These are phyloP conservation scores for Agrochola lota DNA, from an alignment of 2,888 invertebrate genomes.

Conservation along the genomic window DNA sequence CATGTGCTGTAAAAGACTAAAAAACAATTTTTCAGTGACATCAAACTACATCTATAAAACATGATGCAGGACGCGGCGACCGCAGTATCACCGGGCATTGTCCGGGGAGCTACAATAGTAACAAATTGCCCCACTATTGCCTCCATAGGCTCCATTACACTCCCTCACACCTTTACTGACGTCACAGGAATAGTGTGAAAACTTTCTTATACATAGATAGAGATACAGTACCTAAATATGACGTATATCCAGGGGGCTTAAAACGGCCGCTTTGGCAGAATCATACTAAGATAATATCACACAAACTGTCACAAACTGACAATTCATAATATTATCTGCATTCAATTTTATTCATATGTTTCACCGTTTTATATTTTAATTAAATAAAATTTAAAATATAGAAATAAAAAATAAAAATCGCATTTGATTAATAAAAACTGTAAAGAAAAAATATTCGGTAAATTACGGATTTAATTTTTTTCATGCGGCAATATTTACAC, in stretches of 20 bases:
- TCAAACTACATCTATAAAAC: not conserved
- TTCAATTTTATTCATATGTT: too few species aligned
- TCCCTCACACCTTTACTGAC: not conserved
- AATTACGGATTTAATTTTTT: too few species aligned
- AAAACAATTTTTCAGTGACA: not conserved
- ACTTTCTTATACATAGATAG: not conserved
- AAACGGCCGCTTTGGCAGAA: too few species aligned
- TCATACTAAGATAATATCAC: too few species aligned
- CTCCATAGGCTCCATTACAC: not conserved
- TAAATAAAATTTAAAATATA: too few species aligned
- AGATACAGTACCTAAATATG: not conserved
- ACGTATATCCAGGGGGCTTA: not conserved
- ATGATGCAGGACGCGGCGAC: not conserved
- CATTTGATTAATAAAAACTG: too few species aligned
- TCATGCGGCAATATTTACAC: too few species aligned
- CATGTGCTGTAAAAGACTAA: not conserved
- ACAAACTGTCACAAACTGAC: too few species aligned
- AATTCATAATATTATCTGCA: too few species aligned
- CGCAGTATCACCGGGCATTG: slow-evolving; percentile 30
- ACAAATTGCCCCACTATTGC: slow-evolving; percentile 43
- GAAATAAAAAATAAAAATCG: too few species aligned
- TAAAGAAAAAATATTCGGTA: too few species aligned
- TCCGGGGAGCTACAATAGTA: slow-evolving; percentile 32
- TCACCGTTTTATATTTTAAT: too few species aligned
- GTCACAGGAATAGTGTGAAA: not conserved